Evolutionary conservation across 2,888 invertebrate species (phyloP), one percentile per base, ranked within the genome.

Genomic region (Anthrax anthrax): DNA sequence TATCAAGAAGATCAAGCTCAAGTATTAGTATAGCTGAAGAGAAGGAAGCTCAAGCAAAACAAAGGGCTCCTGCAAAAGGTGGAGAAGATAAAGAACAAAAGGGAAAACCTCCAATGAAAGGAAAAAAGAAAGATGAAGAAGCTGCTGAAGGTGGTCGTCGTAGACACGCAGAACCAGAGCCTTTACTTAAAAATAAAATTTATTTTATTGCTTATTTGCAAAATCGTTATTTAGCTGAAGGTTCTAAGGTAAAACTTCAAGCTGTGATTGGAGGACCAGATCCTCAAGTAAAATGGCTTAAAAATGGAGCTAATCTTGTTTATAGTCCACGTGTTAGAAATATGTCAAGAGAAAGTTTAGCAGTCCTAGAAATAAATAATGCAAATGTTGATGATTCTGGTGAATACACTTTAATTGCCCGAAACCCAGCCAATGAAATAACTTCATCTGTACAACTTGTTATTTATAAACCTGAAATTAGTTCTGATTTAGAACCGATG

Each of bases 261-360:
- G 89, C 88, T 56, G 82, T 82, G 47, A 75, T 87, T 2, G 71
- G 85, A 37, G 82, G 84, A 8, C 77, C 80, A 0, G 81, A 84
- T 50, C 78, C 85, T 9, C 72, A 72, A 34, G 70, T 86, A 12
- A 75, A 78, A 49, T 89, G 89, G 89, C 76, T 76, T 44, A 84
- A 80, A 60, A 80, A 88, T 62, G 78, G 76, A 2, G 62, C 69
- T 49, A 68, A 65, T 49, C 56, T 76, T 0, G 51, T 55, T 9
- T 67, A 60, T 49, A 61, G 67, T 19, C 60, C 62, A 1, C 59
- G 60, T 41, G 55, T 69, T 29, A 61, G 61, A 42, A 69, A 69
- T 50, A 57, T 64, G 59, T 67, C 64, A 37, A 58, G 63, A 1
- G 80, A 82, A 55, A 83, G 85, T 3, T 67, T 85, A 47, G 80